These are phyloP conservation scores for Micromussa lordhowensis DNA, from an alignment of 92 coral and sea anemone species.

Conservation along the genomic window DNA sequence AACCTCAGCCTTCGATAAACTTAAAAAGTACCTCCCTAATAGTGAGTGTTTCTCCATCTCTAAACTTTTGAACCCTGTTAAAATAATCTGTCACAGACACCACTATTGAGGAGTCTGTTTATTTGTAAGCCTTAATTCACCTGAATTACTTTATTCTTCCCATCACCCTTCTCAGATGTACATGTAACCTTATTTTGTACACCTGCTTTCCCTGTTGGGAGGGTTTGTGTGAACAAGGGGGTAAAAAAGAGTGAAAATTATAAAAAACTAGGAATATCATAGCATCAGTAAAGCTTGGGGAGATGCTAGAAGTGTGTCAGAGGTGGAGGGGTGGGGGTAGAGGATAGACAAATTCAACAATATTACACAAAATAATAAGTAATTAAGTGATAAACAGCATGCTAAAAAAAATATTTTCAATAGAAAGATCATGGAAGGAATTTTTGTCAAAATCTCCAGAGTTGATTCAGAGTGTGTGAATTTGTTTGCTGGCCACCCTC, in stretches of 20 bases:
- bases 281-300: slow-evolving; percentile 12
- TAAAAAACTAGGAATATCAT: slow-evolving; percentile 15
- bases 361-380: slow-evolving; percentile 8
- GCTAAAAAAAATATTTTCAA: slow-evolving; percentile 24
- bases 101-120: slow-evolving; percentile 8
- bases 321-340: slow-evolving; percentile 10
- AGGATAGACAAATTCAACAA: slow-evolving; percentile 10
- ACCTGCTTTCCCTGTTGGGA: slow-evolving; percentile 21
- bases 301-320: slow-evolving; percentile 11
- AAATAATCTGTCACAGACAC: slow-evolving; percentile 5
- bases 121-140: slow-evolving; percentile 10
- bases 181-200: slow-evolving; percentile 33
- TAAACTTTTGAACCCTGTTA: slow-evolving; percentile 10
- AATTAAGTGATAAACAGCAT: slow-evolving; percentile 24
- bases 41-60: slow-evolving; percentile 9
- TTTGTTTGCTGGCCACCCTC: slow-evolving; percentile 36
- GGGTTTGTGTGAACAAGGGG: slow-evolving; percentile 40
- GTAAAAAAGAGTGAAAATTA: slow-evolving; percentile 17
- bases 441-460: slow-evolving; percentile 12
- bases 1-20: slow-evolving; percentile 11
- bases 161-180: slow-evolving; percentile 21
- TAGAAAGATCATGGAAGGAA: slow-evolving; percentile 19
- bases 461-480: slow-evolving; percentile 32
- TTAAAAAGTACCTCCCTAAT: slow-evolving; percentile 4
- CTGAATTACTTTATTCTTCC: slow-evolving; percentile 10